Conservation (phyloP, 2,113 vertebrate genomes). For the Phalacrocorax pelagicus region DNA sequence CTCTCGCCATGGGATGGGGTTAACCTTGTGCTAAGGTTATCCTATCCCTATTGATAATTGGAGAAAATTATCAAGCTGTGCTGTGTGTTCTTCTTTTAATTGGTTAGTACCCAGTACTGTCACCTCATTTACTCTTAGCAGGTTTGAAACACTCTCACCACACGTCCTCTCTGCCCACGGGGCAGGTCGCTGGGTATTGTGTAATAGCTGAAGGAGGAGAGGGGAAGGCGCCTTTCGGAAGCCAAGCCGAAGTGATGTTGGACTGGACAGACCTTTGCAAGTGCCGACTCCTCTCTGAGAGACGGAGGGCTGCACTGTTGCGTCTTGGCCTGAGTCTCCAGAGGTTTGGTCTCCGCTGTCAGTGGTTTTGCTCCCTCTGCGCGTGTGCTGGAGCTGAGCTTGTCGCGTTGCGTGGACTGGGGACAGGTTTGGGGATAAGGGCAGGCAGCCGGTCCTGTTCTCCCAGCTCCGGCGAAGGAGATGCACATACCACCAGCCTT, state of each 20-base stretch:
- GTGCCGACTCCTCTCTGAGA: neutral
- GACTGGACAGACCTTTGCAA: neutral
- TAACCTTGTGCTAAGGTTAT: neutral
- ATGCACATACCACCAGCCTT: accelerated
- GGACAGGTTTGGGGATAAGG: neutral
- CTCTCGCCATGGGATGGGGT: neutral
- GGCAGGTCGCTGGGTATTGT: neutral
- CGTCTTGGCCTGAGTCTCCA: neutral
- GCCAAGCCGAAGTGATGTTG: neutral
- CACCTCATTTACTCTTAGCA: neutral
- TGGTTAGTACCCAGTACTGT: neutral
- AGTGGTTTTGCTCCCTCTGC: neutral
- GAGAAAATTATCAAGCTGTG: neutral
- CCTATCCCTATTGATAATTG: neutral
- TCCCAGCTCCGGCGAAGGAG: neutral
- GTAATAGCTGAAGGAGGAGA: neutral
- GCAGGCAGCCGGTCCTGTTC: neutral
- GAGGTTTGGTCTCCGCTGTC: neutral
- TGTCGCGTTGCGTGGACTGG: neutral
- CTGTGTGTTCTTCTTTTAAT: neutral
- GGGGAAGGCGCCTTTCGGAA: neutral
- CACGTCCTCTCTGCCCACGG: neutral
- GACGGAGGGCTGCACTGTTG: accelerated
- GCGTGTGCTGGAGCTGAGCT: neutral
- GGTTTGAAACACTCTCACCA: neutral